Evolutionary conservation across 2,113 vertebrate species (phyloP), one percentile per base, ranked within the genome.

Genomic region (Leiothrix lutea): DNA sequence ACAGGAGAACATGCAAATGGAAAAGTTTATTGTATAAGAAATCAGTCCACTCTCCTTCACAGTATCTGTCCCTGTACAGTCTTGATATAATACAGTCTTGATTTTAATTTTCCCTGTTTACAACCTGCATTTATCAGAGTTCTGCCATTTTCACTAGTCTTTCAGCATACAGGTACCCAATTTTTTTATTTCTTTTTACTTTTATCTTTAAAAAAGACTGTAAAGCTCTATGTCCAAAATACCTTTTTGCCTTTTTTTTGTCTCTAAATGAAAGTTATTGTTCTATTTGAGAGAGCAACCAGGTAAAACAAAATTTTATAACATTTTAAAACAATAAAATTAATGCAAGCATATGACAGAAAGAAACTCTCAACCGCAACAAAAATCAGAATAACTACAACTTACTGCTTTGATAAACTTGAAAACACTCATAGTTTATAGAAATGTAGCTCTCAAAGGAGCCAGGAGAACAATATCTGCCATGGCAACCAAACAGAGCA

Each of bases 401-500:
- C 81, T 88, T 61, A 58, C 64, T 75, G 78, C 79, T 36, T 83
- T 95, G 95, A 94, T 74, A 88, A 96, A 94, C 86, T 61, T 56
- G 70, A 92, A 92, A 95, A 80, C 70, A 92, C 82, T 94, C 86
- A 83, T 40, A 74, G 80, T 91, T 97, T 78, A 86, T 36, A 96
- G 91, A 96, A 94, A 94, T 71, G 12, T 23, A 77, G 88, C 86
- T 97, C 96, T 90, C 91, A 26, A 90, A 94, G 92, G 75, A 96
- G 90, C 87, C 72, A 83, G 65, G 62, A 90, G 71, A 82, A 84
- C 71, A 95, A 80, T 96, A 95, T 80, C 89, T 93, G 89, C 93
- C 96, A 95, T 73, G 90, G 97, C 96, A 96, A 96, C 96, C 77
- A 92, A 96, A 77, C 86, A 85, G 54, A 77, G 88, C 86, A 69